These are phyloP conservation scores for Hormaphis cornu DNA, from an alignment of 1,140 invertebrate genomes.

Conservation along the genomic window DNA sequence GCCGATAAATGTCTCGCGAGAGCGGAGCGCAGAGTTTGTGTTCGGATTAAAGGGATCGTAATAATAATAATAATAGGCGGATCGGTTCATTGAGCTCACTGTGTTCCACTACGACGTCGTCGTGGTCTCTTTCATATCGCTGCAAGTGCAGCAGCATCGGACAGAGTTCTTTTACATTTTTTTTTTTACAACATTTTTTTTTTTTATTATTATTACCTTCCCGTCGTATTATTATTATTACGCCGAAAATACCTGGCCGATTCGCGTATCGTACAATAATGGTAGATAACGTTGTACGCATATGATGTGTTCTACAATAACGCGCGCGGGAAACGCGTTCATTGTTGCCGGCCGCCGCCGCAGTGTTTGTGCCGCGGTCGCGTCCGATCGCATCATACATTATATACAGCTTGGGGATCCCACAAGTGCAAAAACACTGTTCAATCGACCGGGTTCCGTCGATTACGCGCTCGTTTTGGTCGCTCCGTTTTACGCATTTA, in stretches of 20 bases:
- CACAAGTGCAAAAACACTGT: constrained; percentile 32
- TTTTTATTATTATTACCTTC: background rate
- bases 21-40: constrained; percentile 30
- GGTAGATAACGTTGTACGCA: no score
- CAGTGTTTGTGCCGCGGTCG: constrained; percentile 2
- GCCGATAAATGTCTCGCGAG: no score
- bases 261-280: no score
- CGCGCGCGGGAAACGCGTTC: no score
- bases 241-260: no score
- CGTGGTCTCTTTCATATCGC: background rate
- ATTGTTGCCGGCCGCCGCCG: no score
- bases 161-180: constrained; percentile 6
- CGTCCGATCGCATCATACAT: constrained; percentile 24
- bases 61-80: constrained; percentile 24
- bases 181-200: no score
- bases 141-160: constrained; percentile 9
- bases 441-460: constrained; percentile 25
- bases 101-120: no score
- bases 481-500: no score
- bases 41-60: constrained; percentile 32
- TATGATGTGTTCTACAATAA: constrained; percentile 15
- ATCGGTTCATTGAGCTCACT: constrained; percentile 30
- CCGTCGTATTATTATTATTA: constrained; percentile 22
- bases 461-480: constrained; percentile 9
- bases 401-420: no score